Evolutionary conservation across 2,888 invertebrate genomes (phyloP), one percentile per base, ranked within the genome.

Genomic region (Amblyteles armatorius): DNA sequence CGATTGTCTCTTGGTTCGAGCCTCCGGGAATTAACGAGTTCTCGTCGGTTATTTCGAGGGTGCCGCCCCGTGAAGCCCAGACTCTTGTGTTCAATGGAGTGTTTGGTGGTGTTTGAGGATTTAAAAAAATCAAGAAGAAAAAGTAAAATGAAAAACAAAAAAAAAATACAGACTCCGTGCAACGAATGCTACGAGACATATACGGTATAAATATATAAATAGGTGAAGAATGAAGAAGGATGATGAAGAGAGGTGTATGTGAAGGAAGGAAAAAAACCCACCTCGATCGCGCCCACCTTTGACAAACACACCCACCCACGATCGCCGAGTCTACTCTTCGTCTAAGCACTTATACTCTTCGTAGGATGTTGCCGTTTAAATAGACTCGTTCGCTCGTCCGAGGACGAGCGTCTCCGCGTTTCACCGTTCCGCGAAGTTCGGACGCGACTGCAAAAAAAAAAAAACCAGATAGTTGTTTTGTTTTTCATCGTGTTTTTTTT

Each of bases 71-170:
- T 44, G 48, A 67, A 80, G 60, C 76, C 63, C 69, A 71, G 79
- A 84, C 78, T 86, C 60, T 85, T 79, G 81, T 81, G 85, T 85
- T 85, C 82, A 79, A 76, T 82, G 83, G 60, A 86, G 84, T 81
- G 82, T 85, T 63, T 74, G 78, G 78, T 82, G 78, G 82, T 81
- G 76, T 69, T 63, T 52, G 48, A 83, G 82, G 69, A 86, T 79
- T 79, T 82, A 84, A 85, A 73, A 84, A 81, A 74, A 73, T 72
- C 80, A 71, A 19, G 57, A 82, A 81, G 44, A 65, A 52, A 44
- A 33, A 69, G 29, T 48, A 79, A 55, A 68, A 57, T 78, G 33
- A 65, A 79, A 57, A 63, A 40, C n/a, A 22, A 68, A 4, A 19
- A 36, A 72, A 55, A 22, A 57, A 26, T 79, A 44, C 36, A 73